Conservation (phyloP, 2,797 vertebrate genomes). For the Melopsittacus undulatus region DNA sequence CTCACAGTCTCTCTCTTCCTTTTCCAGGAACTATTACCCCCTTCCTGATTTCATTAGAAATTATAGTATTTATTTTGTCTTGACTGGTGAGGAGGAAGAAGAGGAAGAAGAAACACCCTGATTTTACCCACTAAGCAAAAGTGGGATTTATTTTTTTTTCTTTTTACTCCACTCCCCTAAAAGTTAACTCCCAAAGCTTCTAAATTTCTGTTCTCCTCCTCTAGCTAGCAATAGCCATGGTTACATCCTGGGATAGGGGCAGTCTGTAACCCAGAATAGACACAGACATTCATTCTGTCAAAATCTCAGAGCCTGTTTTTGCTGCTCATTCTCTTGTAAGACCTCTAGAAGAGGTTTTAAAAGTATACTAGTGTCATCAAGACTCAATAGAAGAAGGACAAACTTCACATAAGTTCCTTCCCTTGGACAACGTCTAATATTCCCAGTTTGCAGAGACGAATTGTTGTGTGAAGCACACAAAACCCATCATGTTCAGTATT, state of each 20-base stretch:
- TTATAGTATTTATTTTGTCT: constrained; percentile 62
- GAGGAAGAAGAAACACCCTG: constrained; percentile 5
- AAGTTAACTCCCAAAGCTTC: constrained; percentile 18
- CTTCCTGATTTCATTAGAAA: constrained; percentile 73
- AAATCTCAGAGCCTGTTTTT: neutral
- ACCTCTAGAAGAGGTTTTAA: neutral
- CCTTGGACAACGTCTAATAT: neutral
- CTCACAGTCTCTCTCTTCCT: constrained; percentile 61
- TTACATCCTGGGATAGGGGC: neutral
- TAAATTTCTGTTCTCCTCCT: neutral
- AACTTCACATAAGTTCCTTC: neutral
- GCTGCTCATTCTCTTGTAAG: neutral
- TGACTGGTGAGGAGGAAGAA: neutral
- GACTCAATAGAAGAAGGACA: neutral
- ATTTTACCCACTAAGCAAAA: constrained; percentile 46
- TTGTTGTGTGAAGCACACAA: neutral
- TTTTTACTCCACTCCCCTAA: neutral
- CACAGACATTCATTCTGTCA: neutral
- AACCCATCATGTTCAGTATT: neutral
- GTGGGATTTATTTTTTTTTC: neutral
- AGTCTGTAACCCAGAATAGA: neutral
- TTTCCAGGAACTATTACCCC: constrained; percentile 69
- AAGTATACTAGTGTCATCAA: neutral
- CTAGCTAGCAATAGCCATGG: neutral
- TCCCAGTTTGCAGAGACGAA: neutral